Base-by-base conservation (phyloP, 37 sponge, comb jelly and placozoan genomes). In the Aphrocallistes beatrix region DNA sequence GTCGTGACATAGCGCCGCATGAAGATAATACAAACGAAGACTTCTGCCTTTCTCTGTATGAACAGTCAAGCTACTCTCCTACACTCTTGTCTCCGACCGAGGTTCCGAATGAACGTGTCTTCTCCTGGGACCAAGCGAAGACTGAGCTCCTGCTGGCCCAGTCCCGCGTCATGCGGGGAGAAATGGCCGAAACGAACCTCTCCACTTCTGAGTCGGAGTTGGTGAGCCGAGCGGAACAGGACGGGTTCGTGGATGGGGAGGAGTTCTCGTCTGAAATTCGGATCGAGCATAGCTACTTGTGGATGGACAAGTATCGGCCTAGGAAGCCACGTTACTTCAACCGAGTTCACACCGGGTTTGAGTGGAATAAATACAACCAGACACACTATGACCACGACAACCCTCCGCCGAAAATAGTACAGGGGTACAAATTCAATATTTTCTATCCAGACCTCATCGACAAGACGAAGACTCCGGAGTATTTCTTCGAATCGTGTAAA, bases 341-440 rank as follows among this genome's bases (percentile, higher is more conserved):
- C 85, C 51, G 99, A 34, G 99, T 99, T 3, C 99, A 99, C 88
- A 98, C 99, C 36, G 99, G 99, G 0, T 99, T 91, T 87, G 99
- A 99, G 85, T 99, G 99, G 99, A 99, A 99, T 89, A 99, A 99
- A 89, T 99, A 99, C 87, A 99, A 99, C 83, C 99, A 99, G 87
- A 99, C 99, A 23, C 99, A 99, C 81, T 99, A 99, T 75, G 99
- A 96, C 51, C 91, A 89, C 17, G 99, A 99, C 89, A 96, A 94
- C 38, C 99, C 99, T 39, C 99, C 99, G 16, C 99, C 99, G 10
- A 99, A 99, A 83, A 92, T 99, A 42, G 99, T 99, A 25, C 99
- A 99, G 82, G 99, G 99, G 60, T 99, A 99, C 93, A 99, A 99
- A 87, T 99, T 99, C 86, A 99, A 99, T 92, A 93, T 95, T 37